A percentile compares a stretch with the other conserved stretches of the same genome.
These are phyloP conservation scores for Mesembrinibis cayennensis DNA, from an alignment of 2,113 vertebrate species.

Conservation along the genomic window DNA sequence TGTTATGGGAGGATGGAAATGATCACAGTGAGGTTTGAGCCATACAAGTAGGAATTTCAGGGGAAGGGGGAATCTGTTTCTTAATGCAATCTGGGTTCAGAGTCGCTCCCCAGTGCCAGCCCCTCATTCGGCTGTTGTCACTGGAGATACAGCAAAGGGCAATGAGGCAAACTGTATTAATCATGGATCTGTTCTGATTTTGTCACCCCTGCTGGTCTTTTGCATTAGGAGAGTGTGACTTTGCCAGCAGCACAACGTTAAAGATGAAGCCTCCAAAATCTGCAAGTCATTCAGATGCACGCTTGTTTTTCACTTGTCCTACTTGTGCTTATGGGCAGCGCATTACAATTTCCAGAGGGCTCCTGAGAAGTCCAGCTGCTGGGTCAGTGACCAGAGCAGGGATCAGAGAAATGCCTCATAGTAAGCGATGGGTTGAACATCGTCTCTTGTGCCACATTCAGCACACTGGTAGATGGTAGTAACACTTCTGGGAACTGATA, in stretches of 20 bases:
- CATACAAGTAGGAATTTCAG: neutral
- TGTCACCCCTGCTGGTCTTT: neutral
- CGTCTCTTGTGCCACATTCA: neutral
- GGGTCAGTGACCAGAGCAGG: neutral
- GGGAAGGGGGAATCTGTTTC: neutral
- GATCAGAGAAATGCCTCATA: rapidly evolving
- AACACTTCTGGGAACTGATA: neutral
- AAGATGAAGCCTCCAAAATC: neutral
- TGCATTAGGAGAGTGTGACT: neutral
- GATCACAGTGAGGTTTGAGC: neutral
- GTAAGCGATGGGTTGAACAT: neutral
- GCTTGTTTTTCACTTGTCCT: neutral
- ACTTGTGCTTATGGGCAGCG: rapidly evolving
- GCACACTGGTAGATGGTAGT: neutral
- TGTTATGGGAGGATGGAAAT: neutral
- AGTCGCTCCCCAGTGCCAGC: neutral
- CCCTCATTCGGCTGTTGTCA: neutral
- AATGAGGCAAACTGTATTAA: neutral
- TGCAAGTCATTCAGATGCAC: neutral
- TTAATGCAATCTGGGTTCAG: neutral
- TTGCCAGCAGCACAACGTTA: neutral
- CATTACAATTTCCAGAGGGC: neutral
- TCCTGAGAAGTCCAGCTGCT: neutral
- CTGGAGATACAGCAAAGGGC: neutral
- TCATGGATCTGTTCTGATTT: neutral